Evolutionary conservation across 2,797 vertebrate species (phyloP), one percentile per base, ranked within the genome.

Genomic region (Mareca penelope): DNA sequence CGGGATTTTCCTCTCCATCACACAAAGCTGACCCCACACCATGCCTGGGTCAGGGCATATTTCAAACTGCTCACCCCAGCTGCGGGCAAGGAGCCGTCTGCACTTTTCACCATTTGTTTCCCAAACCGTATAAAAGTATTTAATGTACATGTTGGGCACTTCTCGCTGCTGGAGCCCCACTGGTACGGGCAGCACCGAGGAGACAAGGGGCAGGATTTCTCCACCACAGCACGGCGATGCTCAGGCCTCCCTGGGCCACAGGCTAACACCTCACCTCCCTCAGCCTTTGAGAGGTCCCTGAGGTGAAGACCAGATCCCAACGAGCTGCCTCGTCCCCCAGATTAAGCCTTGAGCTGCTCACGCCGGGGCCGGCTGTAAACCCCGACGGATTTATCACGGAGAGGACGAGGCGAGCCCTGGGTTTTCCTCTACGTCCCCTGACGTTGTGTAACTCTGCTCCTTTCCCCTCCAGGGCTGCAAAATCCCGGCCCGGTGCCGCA

Each of bases 171-270:
- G 40, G 37, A 64, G 37, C 53, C 53, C 31, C 63, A 48, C 12
- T 0, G 35, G 31, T 11, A 1, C 0, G 4, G 2, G 44, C 21
- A 31, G 5, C 44, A 37, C 4, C 6, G 2, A 76, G n/a, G 31
- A 26, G 19, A 46, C 10, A 1, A 67, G 35, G 7, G 0, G 4
- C 9, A 3, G 35, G 40, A 18, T 64, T 37, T 12, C 19, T 1
- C 10, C 19, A 9, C 5, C 52, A 44, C 1, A 8, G 10, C 61
- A 0, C 12, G 29, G 37, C 53, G 92, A 93, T 88, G 92, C 80
- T 83, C 28, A 2, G 39, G 6, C 33, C 17, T n/a, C 13, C 11
- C 39, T 2, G 35, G 0, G 60, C 8, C 39, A 44, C 0, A 7
- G 6, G 1, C 5, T 6, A 23, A 3, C 1, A 6, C 2, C 24